Conservation (phyloP, 2,888 invertebrate species). For the Caenorhabditis virilis region DNA sequence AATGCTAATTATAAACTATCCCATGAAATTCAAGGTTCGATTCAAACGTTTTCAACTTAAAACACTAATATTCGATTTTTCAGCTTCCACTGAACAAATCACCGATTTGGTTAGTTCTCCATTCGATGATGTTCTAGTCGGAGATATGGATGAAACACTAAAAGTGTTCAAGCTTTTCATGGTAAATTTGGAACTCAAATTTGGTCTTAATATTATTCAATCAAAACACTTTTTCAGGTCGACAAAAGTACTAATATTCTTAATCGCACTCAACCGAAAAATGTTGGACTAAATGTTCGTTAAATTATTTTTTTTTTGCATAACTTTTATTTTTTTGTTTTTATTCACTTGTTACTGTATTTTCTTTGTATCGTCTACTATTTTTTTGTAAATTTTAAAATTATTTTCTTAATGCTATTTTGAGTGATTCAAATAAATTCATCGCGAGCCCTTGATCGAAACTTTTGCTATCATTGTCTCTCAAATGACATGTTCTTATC, state of each 20-base stretch:
- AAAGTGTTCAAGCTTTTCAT: constrained; percentile 33
- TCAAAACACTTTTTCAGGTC: constrained; percentile 11
- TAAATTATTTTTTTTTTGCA: constrained; percentile 7
- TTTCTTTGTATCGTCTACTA: no score
- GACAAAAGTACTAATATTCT: constrained; percentile 36
- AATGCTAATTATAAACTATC: constrained; percentile 34
- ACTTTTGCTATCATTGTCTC: no score
- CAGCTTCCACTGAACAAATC: constrained; percentile 29
- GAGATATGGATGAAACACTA: constrained; percentile 38
- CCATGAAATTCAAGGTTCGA: constrained; percentile 31
- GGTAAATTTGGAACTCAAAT: constrained; percentile 8
- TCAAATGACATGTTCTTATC: no score
- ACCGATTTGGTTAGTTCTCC: constrained; percentile 36
- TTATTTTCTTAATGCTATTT: no score
- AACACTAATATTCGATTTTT: neutral
- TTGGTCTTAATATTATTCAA: neutral
- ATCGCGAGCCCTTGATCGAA: no score
- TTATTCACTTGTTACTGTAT: no score
- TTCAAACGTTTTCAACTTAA: neutral
- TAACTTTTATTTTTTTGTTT: no score
- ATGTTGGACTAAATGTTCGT: constrained; percentile 32
- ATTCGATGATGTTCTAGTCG: constrained; percentile 29
- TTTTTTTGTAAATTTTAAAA: no score
- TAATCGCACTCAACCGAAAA: constrained; percentile 25
- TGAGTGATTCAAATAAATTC: no score